Base-by-base conservation (phyloP, 2,888 invertebrate species). In the Spodoptera exigua region DNA sequence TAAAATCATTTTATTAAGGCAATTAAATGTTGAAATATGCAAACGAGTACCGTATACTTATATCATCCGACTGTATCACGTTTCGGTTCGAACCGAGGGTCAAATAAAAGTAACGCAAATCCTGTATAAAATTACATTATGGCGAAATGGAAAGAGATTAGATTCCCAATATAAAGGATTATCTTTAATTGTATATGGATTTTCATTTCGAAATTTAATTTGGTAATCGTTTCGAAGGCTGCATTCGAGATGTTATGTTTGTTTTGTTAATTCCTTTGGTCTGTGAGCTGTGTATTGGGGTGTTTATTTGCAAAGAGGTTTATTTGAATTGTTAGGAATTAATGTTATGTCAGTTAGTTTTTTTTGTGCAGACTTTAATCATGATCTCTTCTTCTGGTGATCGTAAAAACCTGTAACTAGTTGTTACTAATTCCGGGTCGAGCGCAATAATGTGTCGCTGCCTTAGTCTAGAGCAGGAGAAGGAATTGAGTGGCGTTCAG, bases 11-110 rank as follows among this genome's bases (percentile, higher is more conserved):
- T 47, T 73, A 69, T 69, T 69, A 44, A 43, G 43, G 41, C 54
- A 67, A 64, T 74, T 74, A 66, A 73, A 66, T 59, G 17, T 40
- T 47, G 51, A 59, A 70, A 74, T 74, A 77, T 77, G 66, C 63
- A 63, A 77, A 77, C 51, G 55, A 55, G 34, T 14, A 4, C 18
- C 66, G 70, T 74, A 70, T 66, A 74, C 43, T 55, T 61, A 48
- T 40, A 43, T 53, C 11, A 43, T n/a, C 35, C 39, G 40, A 48
- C 56, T 46, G 56, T 51, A 39, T 48, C 0, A 44, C 12, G 45
- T 71, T 61, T 47, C 27, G 39, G 49, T 34, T 21, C 17, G n/a
- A 18, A 47, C 16, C 12, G 40, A 27, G 27, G n/a, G 44, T 54
- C 46, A 48, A 67, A 76, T 74, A 69, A 65, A 73, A 73, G 49